Base-by-base conservation (phyloP, 2,888 invertebrate species). In the Nemoura dubitans region DNA sequence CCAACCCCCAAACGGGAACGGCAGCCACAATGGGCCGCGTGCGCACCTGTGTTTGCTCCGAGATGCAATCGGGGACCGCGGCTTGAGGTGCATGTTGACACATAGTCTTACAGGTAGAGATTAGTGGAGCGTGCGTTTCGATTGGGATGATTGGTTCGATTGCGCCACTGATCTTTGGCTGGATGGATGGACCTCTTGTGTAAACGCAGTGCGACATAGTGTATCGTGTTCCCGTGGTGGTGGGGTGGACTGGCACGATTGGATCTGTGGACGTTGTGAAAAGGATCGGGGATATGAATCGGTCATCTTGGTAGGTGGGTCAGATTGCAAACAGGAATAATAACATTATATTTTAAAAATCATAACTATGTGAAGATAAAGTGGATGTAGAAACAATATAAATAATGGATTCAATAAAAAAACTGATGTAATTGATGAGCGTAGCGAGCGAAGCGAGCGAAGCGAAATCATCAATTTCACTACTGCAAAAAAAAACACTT, bases 31-130 rank as follows among this genome's bases (percentile, higher is more conserved):
- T 59, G 59, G 59, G 59, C 10, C 2, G 25, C 21, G 21, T 14
- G 14, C 3, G 5, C 78, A 78, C 78, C 78, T 78, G 78, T 78
- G 78, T 78, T 78, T 78, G 28, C 78, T 3, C 78, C 78, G 26
- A 0, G 78, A 59, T 59, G 21, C 21, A 59, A 59, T 59, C 59
- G 14, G 59, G 14, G 59, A 14, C 21, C 14, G 59, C 10, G 36
- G 36, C 14, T 5, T 26, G 26, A 7, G 78, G 26, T 26, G 26
- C 0, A 21, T 78, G 78, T 78, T 78, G 78, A 78, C 78, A 78
- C 7, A 27, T 27, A 28, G 78, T 78, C 78, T 36, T 82, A 59
- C 59, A 59, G 78, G n/a, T 25, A 82, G 82, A 25, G 26, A n/a
- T 77, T 77, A 6, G 77, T 26, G 21, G 77, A 6, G 77, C 30